Percentiles rank a stretch among this genome's conserved stretches.
Evolutionary conservation across 1,140 invertebrate species (phyloP).

Genomic region (Sogatella furcifera): DNA sequence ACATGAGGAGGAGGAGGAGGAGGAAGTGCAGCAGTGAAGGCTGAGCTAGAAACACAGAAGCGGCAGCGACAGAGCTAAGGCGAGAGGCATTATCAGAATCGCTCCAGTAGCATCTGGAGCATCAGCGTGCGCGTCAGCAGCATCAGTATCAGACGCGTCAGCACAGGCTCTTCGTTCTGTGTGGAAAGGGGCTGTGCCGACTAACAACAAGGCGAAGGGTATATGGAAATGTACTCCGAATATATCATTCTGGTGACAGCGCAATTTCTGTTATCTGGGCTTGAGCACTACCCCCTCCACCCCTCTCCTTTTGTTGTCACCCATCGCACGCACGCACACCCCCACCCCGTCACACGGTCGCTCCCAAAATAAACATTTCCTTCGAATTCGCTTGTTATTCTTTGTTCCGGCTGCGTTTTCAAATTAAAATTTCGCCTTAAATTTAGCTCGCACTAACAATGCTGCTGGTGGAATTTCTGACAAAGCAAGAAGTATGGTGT

Average conservation of each 20-base stretch:
- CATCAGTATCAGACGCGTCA: background rate
- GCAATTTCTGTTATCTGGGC: conserved; percentile 3
- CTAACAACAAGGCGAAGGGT: background rate
- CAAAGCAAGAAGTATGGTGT: no score
- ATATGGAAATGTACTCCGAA: conserved; percentile 1
- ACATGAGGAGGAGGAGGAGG: background rate
- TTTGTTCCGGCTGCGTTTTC: background rate
- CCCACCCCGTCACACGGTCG: background rate
- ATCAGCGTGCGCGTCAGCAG: background rate
- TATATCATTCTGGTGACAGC: conserved; percentile 3
- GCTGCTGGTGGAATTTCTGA: no score
- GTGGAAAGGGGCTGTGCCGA: no score
- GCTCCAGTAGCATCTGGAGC: background rate
- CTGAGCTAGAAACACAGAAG: background rate
- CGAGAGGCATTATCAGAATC: background rate
- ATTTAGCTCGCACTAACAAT: background rate
- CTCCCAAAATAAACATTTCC: conserved; percentile 2
- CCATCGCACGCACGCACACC: background rate
- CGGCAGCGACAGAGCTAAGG: background rate
- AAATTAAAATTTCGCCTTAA: conserved; percentile 3
- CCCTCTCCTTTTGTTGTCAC: background rate
- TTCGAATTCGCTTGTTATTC: background rate
- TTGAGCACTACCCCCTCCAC: background rate
- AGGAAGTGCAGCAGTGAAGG: no score
- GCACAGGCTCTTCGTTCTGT: no score